Conservation (phyloP, 2,797 vertebrate species). For the Onychomys leucogaster region DNA sequence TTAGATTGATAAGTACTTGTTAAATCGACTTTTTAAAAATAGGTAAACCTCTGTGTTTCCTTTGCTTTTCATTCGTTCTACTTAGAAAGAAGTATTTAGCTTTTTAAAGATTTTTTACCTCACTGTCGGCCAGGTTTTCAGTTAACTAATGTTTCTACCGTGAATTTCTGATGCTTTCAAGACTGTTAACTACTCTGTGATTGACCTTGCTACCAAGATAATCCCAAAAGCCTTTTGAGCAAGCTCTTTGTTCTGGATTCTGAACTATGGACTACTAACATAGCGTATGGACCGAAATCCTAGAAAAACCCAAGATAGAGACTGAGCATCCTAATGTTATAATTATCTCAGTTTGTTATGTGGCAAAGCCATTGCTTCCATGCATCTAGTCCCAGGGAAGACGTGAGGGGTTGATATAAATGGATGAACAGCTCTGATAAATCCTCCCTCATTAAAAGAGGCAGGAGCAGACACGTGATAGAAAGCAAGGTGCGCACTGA, state of each 20-base stretch:
- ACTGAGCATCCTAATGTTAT: not conserved
- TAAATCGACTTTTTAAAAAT: conserved; percentile 28
- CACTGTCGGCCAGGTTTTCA: not conserved
- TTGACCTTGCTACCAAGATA: not conserved
- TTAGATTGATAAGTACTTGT: not conserved
- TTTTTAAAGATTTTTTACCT: not conserved
- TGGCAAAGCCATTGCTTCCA: not conserved
- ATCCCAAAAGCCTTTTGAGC: not conserved
- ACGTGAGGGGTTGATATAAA: not conserved
- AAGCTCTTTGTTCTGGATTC: not conserved
- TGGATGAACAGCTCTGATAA: accelerated
- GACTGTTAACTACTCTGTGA: not conserved
- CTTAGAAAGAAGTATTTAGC: conserved; percentile 4
- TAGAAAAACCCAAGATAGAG: not conserved
- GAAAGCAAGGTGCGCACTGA: not conserved
- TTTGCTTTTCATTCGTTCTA: conserved; percentile 32
- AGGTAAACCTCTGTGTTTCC: conserved; percentile 44
- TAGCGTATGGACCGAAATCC: not conserved
- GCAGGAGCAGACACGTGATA: not conserved
- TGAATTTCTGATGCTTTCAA: conserved; percentile 10
- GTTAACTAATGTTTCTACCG: conserved; percentile 19
- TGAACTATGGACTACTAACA: not conserved
- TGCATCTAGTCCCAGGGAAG: not conserved
- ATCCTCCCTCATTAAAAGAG: not conserved
- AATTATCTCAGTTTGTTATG: not conserved